Evolutionary conservation across 1,140 invertebrate genomes (phyloP).

Genomic region (Arion vulgaris): DNA sequence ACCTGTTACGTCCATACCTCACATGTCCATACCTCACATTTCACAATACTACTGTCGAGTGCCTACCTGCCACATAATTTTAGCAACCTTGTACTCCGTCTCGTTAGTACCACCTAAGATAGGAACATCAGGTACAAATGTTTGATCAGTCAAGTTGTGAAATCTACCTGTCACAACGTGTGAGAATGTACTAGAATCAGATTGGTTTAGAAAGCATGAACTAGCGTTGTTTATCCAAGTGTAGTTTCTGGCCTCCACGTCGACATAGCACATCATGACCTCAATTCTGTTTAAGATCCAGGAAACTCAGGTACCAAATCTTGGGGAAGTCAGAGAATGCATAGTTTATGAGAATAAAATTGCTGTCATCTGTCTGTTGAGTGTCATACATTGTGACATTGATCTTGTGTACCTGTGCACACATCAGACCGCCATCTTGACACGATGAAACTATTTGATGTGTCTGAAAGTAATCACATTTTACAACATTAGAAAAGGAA

Average conservation of each 20-base stretch:
- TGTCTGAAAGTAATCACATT: too few species aligned
- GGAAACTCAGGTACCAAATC: background rate
- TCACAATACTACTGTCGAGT: background rate
- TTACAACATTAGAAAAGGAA: too few species aligned
- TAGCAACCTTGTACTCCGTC: conserved; percentile 7
- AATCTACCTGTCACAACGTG: background rate
- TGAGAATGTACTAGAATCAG: background rate
- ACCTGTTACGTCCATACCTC: background rate
- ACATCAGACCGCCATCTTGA: too few species aligned
- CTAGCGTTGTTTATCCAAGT: background rate
- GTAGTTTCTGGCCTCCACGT: background rate
- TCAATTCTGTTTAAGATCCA: background rate
- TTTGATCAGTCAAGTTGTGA: background rate
- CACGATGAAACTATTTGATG: too few species aligned
- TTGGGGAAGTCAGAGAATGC: too few species aligned
- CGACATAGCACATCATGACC: background rate
- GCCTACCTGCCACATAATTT: conserved; percentile 3
- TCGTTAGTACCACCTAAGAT: background rate
- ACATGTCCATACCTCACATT: too few species aligned
- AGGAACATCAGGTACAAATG: background rate
- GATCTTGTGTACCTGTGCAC: too few species aligned
- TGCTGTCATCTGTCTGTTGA: too few species aligned
- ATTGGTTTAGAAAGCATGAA: background rate
- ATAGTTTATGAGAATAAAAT: too few species aligned
- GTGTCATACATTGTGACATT: too few species aligned